Conservation (phyloP, 2,888 invertebrate species). For the Nipponacmea schrenckii region DNA sequence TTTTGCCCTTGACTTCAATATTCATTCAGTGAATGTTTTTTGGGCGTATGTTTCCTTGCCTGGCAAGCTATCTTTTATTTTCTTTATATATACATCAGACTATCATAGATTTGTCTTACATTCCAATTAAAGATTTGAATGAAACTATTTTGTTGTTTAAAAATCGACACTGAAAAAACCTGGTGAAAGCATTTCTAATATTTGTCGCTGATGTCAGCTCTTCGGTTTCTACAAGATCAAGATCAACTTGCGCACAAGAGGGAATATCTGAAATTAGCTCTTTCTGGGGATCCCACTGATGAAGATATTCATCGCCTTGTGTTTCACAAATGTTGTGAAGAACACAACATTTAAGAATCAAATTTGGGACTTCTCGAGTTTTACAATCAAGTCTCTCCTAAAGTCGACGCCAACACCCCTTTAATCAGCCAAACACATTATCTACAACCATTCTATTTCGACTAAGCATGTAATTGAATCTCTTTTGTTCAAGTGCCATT, state of each 20-base stretch:
- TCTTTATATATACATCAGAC: too few relatives aligned
- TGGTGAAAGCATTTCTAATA: not conserved
- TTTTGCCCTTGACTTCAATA: too few relatives aligned
- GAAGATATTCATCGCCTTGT: not conserved
- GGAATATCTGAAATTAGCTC: not conserved
- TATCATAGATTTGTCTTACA: too few relatives aligned
- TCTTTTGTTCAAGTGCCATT: constrained; percentile 3
- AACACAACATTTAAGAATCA: not conserved
- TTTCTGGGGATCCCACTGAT: not conserved
- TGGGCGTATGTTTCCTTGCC: too few relatives aligned
- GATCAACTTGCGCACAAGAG: not conserved
- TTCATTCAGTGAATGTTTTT: too few relatives aligned
- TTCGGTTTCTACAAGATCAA: not conserved
- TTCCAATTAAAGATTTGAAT: too few relatives aligned
- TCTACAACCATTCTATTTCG: not conserved
- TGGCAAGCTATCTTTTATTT: too few relatives aligned
- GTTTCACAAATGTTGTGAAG: not conserved
- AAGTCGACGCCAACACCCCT: not conserved
- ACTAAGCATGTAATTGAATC: constrained; percentile 24
- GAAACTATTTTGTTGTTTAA: too few relatives aligned
- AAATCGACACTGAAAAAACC: too few relatives aligned
- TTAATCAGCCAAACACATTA: not conserved
- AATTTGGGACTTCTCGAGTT: not conserved
- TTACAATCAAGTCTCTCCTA: not conserved
- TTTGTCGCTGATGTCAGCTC: not conserved